A percentile compares a stretch with the other conserved stretches of the same genome.
Conservation (phyloP, 1,140 invertebrate genomes). For the Pissodes strobi region DNA sequence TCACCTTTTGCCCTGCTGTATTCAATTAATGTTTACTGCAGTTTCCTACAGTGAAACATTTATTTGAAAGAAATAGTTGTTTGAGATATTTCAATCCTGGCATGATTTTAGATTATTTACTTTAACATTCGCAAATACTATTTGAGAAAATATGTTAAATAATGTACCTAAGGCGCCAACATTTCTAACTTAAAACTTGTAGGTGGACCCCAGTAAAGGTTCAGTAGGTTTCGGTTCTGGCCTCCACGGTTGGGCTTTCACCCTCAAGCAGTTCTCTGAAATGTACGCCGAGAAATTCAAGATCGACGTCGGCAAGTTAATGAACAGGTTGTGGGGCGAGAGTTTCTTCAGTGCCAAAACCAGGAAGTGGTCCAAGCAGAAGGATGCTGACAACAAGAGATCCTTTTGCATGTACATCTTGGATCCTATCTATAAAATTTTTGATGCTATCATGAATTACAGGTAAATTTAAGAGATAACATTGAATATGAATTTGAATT, state of each 20-base stretch:
- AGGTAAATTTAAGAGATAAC: too few relatives aligned
- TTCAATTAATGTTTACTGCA: slow-evolving; percentile 37
- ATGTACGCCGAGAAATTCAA: slow-evolving; percentile 99
- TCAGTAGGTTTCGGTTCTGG: slow-evolving; percentile 99
- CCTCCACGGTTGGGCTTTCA: slow-evolving; percentile 99
- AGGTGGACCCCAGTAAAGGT: slow-evolving; percentile 94
- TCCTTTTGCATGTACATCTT: slow-evolving; percentile 99
- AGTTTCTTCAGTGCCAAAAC: slow-evolving; percentile 97
- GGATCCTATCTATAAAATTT: slow-evolving; percentile 99
- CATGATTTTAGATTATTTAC: neutral
- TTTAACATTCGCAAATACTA: too few relatives aligned
- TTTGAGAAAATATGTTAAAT: too few relatives aligned
- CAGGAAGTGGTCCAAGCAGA: slow-evolving; percentile 97
- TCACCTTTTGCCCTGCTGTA: slow-evolving; percentile 48
- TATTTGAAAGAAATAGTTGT: too few relatives aligned
- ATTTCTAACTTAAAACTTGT: too few relatives aligned
- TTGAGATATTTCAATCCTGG: too few relatives aligned
- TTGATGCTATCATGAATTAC: slow-evolving; percentile 98
- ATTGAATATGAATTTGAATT: too few relatives aligned
- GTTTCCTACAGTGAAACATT: slow-evolving; percentile 46
- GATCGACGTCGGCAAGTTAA: slow-evolving; percentile 95
- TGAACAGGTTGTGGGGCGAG: slow-evolving; percentile 97
- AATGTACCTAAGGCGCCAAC: too few relatives aligned
- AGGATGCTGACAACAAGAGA: slow-evolving; percentile 87
- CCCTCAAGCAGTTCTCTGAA: slow-evolving; percentile 98